Conservation (phyloP, 2,888 invertebrate species). For the Drosophila koepferae region DNA sequence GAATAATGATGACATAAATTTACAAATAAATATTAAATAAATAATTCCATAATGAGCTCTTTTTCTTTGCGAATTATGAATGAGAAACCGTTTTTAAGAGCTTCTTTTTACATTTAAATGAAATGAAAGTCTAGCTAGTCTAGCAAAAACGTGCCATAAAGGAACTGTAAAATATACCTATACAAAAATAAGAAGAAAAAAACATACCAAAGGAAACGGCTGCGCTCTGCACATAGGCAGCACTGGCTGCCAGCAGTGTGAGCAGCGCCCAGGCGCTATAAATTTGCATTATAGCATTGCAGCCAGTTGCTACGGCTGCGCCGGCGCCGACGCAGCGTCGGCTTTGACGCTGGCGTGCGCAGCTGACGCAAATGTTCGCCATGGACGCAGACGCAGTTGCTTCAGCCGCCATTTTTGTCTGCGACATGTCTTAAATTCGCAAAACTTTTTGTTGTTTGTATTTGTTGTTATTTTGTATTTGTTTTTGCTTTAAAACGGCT, state of each 20-base stretch:
- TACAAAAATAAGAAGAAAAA: background rate
- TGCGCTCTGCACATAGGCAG: slow-evolving; percentile 79
- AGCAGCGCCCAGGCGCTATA: slow-evolving; percentile 77
- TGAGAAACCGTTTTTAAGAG: background rate
- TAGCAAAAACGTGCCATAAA: background rate
- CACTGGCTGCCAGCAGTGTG: slow-evolving; percentile 74
- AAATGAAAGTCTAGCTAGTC: slow-evolving; percentile 1
- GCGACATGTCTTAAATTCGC: slow-evolving; percentile 52
- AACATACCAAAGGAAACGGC: slow-evolving; percentile 84
- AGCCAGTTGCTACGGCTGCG: slow-evolving; percentile 33
- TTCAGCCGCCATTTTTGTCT: slow-evolving; percentile 66
- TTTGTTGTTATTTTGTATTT: slow-evolving; percentile 22
- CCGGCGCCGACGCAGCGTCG: slow-evolving; percentile 53
- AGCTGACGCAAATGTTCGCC: slow-evolving; percentile 57
- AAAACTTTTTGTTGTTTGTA: slow-evolving; percentile 20
- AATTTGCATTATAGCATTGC: slow-evolving; percentile 66
- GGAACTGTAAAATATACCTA: background rate
- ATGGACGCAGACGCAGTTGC: slow-evolving; percentile 27
- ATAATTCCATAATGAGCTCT: background rate
- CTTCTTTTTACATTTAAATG: background rate
- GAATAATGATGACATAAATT: background rate
- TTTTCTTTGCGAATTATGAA: background rate
- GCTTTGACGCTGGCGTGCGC: slow-evolving; percentile 54
- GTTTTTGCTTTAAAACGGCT: slow-evolving; percentile 57
- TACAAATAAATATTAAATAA: background rate